Evolutionary conservation across 1,140 invertebrate species (phyloP).

Genomic region (Drosophila repletoides): DNA sequence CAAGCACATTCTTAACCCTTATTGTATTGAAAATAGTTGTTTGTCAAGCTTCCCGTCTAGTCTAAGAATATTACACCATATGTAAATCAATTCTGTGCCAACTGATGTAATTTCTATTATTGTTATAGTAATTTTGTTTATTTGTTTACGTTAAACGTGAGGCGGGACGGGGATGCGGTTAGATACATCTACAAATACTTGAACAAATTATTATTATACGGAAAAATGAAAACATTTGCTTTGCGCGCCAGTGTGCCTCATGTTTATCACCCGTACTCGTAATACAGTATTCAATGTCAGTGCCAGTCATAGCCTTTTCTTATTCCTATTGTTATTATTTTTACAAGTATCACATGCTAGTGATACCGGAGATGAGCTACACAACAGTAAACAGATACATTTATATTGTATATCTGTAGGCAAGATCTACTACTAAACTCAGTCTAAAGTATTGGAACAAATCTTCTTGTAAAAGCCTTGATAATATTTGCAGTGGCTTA

Average conservation of each 20-base stretch:
- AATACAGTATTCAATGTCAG: constrained; percentile 33
- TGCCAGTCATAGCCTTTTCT: constrained; percentile 22
- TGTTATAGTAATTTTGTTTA: constrained; percentile 44
- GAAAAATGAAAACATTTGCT: constrained; percentile 39
- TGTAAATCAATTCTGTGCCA: constrained; percentile 15
- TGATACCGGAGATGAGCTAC: too few species aligned
- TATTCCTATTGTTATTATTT: constrained; percentile 13
- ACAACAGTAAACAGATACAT: neutral
- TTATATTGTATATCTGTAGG: neutral
- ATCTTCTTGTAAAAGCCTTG: neutral
- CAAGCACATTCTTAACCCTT: too few species aligned
- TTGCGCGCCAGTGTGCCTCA: neutral
- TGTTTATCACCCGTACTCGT: neutral
- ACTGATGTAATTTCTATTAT: constrained; percentile 62
- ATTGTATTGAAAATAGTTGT: too few species aligned
- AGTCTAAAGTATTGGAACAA: neutral
- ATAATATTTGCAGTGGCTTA: too few species aligned
- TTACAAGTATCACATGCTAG: neutral
- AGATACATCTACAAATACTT: constrained; percentile 16
- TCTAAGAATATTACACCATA: too few species aligned
- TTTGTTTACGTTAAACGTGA: constrained; percentile 57
- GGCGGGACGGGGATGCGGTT: neutral
- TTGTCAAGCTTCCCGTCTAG: too few species aligned
- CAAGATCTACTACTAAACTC: neutral
- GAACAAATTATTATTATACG: constrained; percentile 25